Percentiles rank a stretch among this genome's conserved stretches.
Evolutionary conservation across 2,888 invertebrate species (phyloP).

Genomic region (Drosophila kanekoi): DNA sequence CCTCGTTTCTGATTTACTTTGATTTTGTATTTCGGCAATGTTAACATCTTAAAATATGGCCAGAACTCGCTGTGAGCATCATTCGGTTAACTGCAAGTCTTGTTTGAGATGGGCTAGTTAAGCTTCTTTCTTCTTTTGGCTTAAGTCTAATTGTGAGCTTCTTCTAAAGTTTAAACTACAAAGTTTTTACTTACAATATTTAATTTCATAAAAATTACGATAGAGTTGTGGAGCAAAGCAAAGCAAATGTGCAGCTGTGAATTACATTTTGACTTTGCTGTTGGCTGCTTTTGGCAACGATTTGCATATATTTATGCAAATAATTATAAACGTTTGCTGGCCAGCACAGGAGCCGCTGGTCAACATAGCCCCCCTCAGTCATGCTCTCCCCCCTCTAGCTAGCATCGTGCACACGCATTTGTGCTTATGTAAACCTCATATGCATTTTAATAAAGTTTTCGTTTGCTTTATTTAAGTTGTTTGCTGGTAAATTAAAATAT

Average conservation of each 20-base stretch:
- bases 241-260: slow-evolving; percentile 31
- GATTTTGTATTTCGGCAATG: not conserved
- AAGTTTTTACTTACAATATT: too few relatives aligned
- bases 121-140: too few relatives aligned
- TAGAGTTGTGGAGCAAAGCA: too few relatives aligned
- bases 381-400: not conserved
- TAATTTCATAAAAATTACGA: too few relatives aligned
- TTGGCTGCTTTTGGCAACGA: slow-evolving; percentile 27
- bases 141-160: too few relatives aligned
- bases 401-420: not conserved
- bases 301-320: slow-evolving; percentile 64
- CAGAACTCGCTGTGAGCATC: too few relatives aligned
- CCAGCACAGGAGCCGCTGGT: slow-evolving; percentile 18
- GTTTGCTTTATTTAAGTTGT: slow-evolving; percentile 64
- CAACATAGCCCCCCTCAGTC: not conserved
- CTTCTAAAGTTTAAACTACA: too few relatives aligned
- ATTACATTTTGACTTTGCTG: slow-evolving; percentile 28
- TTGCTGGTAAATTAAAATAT: slow-evolving; percentile 36
- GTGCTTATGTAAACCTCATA: slow-evolving; percentile 52
- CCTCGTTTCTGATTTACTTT: not conserved
- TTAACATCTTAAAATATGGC: not conserved
- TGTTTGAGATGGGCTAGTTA: too few relatives aligned
- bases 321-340: slow-evolving; percentile 55
- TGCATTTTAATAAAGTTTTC: slow-evolving; percentile 57
- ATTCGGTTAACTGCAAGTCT: too few relatives aligned